Base-by-base conservation (phyloP, 1,140 invertebrate species). In the Halesus radiatus region DNA sequence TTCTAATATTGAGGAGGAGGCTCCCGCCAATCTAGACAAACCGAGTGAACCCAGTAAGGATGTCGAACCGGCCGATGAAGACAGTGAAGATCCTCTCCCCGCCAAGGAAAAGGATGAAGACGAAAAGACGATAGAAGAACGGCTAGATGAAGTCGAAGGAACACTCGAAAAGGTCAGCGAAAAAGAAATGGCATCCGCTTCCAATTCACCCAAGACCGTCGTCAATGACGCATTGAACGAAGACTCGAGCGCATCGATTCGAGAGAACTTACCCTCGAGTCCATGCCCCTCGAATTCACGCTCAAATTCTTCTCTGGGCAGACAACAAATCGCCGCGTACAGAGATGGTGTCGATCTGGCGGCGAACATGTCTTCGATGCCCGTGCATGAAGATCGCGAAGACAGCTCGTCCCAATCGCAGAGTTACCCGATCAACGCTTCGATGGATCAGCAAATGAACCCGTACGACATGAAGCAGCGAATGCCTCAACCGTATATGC, bases 211-310 rank as follows among this genome's bases (percentile, higher is more conserved):
- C 0, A 84, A 84, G 54, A 75, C 77, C 45, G 23, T 79, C 74
- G 76, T 72, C 58, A 50, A 18, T 13, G 79, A 81, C 54, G 45
- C 45, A 3, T 58, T 75, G 82, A 72, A 84, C 80, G 78, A 83
- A 83, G 74, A 84, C 80, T 84, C 84, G 82, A 76, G 85, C 85
- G 66, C 86, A 81, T 81, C 86, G 80, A 76, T 76, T 15, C 73
- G 85, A 70, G 82, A 83, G 20, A 76, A 73, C 18, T 26, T 77
- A n/a, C 60, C 78, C 2, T 83, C 80, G 8, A 83, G 81, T 26
- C 81, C 81, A 10, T 77, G 81, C 26, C 45, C 80, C 26, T 84
- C 83, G 1, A 84, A 84, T 62, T 84, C 83, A 16, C 52, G 80
- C 13, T 84, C 83, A 16, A 76, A 84, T 50, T 84, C 83, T 3